Conservation (phyloP, 2,113 vertebrate genomes). For the Phasianus colchicus region DNA sequence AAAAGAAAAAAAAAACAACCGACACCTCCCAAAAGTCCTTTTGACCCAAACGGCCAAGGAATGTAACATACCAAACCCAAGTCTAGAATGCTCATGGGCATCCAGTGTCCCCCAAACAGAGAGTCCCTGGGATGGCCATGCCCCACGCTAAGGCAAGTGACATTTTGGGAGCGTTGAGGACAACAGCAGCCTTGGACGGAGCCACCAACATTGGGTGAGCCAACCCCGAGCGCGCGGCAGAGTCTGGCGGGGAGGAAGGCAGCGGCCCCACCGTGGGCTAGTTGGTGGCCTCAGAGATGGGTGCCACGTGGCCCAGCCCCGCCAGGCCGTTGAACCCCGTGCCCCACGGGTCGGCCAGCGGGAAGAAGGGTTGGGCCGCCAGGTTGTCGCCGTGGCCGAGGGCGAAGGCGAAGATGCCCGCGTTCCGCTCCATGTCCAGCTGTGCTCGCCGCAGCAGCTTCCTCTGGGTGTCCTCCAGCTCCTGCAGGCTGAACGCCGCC, state of each 20-base stretch:
- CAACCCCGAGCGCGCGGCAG: neutral
- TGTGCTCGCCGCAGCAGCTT: conserved; percentile 85
- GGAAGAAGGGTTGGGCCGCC: conserved; percentile 87
- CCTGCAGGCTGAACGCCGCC: conserved; percentile 81
- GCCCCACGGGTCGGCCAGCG: conserved; percentile 89
- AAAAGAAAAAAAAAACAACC: neutral
- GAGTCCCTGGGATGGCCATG: neutral
- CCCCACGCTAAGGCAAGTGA: conserved; percentile 51
- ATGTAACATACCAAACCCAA: conserved; percentile 23
- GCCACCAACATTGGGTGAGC: fast-evolving
- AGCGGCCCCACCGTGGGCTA: conserved; percentile 53
- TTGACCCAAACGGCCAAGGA: conserved; percentile 44
- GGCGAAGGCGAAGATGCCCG: conserved; percentile 89
- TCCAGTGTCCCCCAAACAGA: neutral
- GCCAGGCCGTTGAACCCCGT: conserved; percentile 80
- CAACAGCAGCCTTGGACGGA: neutral
- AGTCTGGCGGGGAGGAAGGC: neutral
- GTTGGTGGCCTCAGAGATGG: conserved; percentile 89
- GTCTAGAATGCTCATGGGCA: neutral
- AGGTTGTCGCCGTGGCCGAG: conserved; percentile 89
- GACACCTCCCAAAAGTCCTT: neutral
- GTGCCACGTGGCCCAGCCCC: conserved; percentile 81
- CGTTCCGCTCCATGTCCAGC: conserved; percentile 87
- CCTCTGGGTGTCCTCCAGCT: conserved; percentile 85
- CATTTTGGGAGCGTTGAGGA: neutral